Conservation (phyloP, 2,113 vertebrate species). For the Platysteira castanea region DNA sequence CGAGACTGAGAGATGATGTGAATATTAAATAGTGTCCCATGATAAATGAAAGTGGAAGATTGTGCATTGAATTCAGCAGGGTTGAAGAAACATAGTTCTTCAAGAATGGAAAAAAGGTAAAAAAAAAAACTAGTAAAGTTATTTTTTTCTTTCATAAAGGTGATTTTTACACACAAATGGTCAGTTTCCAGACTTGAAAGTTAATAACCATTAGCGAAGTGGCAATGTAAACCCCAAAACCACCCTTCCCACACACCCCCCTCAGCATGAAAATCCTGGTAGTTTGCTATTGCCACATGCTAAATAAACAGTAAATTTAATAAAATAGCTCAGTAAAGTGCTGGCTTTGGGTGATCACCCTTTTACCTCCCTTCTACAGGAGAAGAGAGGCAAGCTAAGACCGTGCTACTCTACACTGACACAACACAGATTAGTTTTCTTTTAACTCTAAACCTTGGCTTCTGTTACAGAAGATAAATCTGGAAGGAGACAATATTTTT, state of each 20-base stretch:
- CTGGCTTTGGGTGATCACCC: background rate
- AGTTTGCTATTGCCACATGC: background rate
- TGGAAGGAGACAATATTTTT: background rate
- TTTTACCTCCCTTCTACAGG: background rate
- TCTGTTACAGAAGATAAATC: background rate
- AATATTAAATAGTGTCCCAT: background rate
- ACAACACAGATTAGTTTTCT: background rate
- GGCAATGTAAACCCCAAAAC: background rate
- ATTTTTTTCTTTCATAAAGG: background rate
- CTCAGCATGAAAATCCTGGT: background rate
- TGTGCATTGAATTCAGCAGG: background rate
- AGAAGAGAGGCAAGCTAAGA: background rate
- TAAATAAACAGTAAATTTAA: background rate
- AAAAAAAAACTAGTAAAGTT: background rate
- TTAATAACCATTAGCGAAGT: background rate
- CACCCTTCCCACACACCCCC: background rate
- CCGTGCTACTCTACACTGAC: background rate
- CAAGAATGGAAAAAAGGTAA: fast-evolving
- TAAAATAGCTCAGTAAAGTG: background rate
- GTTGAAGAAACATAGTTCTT: background rate
- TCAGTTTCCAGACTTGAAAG: background rate
- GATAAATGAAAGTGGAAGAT: background rate
- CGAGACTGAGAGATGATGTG: background rate
- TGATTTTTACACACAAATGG: background rate
- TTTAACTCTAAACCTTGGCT: background rate